Evolutionary conservation across 2,888 invertebrate species (phyloP).

Genomic region (Apamea anceps): DNA sequence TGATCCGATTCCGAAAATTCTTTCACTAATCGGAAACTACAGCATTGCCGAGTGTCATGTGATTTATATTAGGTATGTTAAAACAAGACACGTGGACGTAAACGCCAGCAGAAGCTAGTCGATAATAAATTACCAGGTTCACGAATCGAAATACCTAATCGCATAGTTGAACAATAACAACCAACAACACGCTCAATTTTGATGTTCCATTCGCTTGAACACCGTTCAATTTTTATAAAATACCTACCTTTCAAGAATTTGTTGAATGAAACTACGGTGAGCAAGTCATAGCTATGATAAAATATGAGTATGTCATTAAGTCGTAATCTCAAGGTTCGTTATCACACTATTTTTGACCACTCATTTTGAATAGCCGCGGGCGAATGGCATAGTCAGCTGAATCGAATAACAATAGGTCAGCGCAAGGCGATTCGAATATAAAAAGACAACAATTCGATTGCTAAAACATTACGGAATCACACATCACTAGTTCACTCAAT

Average conservation of each 20-base stretch:
- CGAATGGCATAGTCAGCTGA: neutral
- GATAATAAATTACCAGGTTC: slow-evolving; percentile 14
- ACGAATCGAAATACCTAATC: neutral
- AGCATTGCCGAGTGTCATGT: neutral
- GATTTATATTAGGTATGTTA: neutral
- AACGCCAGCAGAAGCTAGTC: neutral
- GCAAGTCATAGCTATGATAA: neutral
- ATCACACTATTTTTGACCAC: neutral
- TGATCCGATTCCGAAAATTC: neutral
- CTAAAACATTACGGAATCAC: slow-evolving; percentile 27
- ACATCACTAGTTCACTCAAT: slow-evolving; percentile 13
- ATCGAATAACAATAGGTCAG: slow-evolving; percentile 31
- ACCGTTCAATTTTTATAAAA: neutral
- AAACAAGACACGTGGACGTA: neutral
- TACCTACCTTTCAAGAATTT: neutral
- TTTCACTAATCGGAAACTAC: neutral
- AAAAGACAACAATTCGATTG: slow-evolving; percentile 26
- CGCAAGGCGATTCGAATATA: slow-evolving; percentile 19
- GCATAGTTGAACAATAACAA: neutral
- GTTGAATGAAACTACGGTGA: slow-evolving; percentile 8
- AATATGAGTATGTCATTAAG: slow-evolving; percentile 8
- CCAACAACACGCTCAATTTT: neutral
- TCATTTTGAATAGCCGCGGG: slow-evolving; percentile 33
- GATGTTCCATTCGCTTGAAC: neutral
- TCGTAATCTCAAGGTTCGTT: slow-evolving; percentile 8